These are phyloP conservation scores for Leucophenga varia DNA, from an alignment of 1,140 invertebrate species.

Conservation along the genomic window DNA sequence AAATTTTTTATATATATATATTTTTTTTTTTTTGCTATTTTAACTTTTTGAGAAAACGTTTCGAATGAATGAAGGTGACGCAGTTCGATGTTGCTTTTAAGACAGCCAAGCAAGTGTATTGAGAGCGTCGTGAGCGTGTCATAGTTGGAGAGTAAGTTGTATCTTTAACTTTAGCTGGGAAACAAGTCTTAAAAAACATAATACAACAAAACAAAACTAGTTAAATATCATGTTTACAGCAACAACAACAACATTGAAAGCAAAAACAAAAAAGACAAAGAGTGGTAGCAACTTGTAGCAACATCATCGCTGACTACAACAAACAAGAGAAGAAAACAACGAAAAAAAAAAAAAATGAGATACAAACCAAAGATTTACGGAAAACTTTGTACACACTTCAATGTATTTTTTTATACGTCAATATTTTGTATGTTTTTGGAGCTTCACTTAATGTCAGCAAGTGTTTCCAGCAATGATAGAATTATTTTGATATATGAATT, in stretches of 20 bases:
- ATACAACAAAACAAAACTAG: slow-evolving; percentile 10
- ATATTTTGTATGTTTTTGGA: too few species aligned
- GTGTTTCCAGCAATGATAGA: too few species aligned
- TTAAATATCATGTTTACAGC: background rate
- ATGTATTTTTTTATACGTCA: too few species aligned
- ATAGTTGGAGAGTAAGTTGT: background rate
- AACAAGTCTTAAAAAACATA: too few species aligned
- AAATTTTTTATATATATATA: too few species aligned
- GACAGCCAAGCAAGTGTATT: slow-evolving; percentile 1
- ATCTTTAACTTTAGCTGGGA: too few species aligned
- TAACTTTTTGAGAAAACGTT: background rate
- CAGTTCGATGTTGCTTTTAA: too few species aligned
- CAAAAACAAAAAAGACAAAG: slow-evolving; percentile 46
- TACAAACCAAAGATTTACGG: too few species aligned
- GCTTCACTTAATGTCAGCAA: too few species aligned
- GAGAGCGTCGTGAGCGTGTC: too few species aligned
- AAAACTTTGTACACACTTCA: too few species aligned
- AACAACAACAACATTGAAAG: slow-evolving; percentile 23
- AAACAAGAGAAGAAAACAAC: slow-evolving; percentile 4
- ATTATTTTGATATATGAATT: too few species aligned
- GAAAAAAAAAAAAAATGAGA: background rate
- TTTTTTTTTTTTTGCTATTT: background rate
- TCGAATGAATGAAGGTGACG: background rate
- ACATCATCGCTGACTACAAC: slow-evolving; percentile 9
- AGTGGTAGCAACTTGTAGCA: slow-evolving; percentile 53